Base-by-base conservation (phyloP, 1,140 invertebrate species). In the Penaeus japonicus region DNA sequence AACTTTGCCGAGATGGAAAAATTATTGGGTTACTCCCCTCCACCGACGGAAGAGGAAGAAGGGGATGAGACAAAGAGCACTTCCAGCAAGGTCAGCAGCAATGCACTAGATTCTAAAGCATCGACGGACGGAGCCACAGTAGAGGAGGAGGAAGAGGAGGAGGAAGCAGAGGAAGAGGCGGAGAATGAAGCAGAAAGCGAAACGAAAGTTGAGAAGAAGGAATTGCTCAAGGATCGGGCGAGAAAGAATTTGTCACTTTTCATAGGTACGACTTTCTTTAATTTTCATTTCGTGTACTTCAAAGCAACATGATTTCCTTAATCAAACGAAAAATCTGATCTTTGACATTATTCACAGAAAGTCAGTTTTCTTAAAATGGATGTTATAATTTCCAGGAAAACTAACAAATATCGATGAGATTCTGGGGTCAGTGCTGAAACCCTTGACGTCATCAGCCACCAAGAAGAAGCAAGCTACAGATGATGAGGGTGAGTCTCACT, bases 381-480 rank as follows among this genome's bases (percentile, higher is more conserved):
- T 47, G 47, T 47, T 47, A 47, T 47, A 4, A 47, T 47, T 47
- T 47, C 7, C 85, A 90, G 90, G 87, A 53, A 90, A 89, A 62
- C 65, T 90, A 57, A 87, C 89, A 17, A 90, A 90, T 47, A 90
- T 90, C 15, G 90, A 90, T 70, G 90, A 90, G 22, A 90, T 90
- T 53, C 39, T 90, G 81, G 89, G 90, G 22, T 73, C 85, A 5
- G 90, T 90, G 0, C 83, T 90, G 1, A 82, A 88, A 32, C 90
- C 90, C 7, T 77, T 90, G 17, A 86, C 84, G 17, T 35, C 85
- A 35, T 32, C 70, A 2, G 59, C 83, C 22, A 84, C 55, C 79
- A 65, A 65, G 59, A 85, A 85, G 84, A 47, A 47, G 47, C 10
- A 47, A 12, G 47, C 47, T 15, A 7, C 47, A 47, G 47, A 47